Conservation (phyloP, 2,888 invertebrate genomes). For the Pammene aurita region DNA sequence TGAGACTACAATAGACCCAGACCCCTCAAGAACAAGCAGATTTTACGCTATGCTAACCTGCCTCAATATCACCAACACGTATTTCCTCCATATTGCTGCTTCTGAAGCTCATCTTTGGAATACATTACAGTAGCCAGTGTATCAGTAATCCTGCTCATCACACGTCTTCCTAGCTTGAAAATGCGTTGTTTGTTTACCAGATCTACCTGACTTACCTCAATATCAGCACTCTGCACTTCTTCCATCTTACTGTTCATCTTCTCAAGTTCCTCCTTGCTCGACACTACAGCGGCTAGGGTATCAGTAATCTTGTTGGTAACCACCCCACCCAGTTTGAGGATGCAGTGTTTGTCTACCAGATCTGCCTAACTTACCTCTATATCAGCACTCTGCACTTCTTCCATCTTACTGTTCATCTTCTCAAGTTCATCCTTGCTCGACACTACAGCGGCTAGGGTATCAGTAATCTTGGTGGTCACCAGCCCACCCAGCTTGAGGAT, state of each 20-base stretch:
- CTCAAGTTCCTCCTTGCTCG: conserved; percentile 86
- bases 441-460: conserved; percentile 89
- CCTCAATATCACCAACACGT: too few species aligned
- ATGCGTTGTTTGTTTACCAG: too few species aligned
- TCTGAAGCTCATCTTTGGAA: too few species aligned
- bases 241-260: conserved; percentile 86
- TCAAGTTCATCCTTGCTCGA: conserved; percentile 87
- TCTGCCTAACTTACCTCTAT: conserved; percentile 82
- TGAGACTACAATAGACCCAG: too few species aligned
- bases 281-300: conserved; percentile 89
- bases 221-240: conserved; percentile 85
- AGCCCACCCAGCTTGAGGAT: conserved; percentile 91
- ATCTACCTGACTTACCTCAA: conserved; percentile 67
- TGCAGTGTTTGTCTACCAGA: too few species aligned
- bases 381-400: conserved; percentile 85
- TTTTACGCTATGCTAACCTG: too few species aligned
- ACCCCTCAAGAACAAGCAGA: too few species aligned
- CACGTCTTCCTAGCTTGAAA: too few species aligned
- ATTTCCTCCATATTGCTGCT: too few species aligned
- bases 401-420: conserved; percentile 86
- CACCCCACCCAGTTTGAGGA: too few species aligned
- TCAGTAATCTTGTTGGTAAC: conserved; percentile 49
- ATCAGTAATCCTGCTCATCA: too few species aligned
- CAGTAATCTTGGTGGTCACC: conserved; percentile 85
- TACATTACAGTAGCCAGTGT: too few species aligned